Conservation (phyloP, 2,113 vertebrate species). For the Silurus asotus region DNA sequence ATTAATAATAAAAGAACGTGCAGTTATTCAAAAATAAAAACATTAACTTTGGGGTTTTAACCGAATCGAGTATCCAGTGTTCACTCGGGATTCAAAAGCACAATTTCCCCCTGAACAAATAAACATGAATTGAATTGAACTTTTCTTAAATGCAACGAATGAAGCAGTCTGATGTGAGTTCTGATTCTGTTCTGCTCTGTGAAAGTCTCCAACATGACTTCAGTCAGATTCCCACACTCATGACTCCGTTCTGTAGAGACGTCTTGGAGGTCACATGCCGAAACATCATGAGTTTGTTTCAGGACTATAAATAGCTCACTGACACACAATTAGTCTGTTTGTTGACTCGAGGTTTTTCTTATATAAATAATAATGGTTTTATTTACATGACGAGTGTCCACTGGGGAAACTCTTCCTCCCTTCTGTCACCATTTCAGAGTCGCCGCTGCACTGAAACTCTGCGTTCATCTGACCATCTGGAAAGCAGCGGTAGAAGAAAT, state of each 20-base stretch:
- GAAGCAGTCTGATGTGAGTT: too few relatives aligned
- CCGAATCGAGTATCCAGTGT: not conserved
- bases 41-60: not conserved
- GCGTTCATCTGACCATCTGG: conserved; percentile 82
- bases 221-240: not conserved
- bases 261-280: not conserved
- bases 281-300: not conserved
- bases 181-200: too few relatives aligned
- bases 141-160: too few relatives aligned
- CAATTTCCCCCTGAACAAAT: not conserved
- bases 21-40: not conserved
- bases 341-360: not conserved
- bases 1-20: not conserved
- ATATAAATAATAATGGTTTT: not conserved
- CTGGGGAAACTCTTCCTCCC: conserved; percentile 96
- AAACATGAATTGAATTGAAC: too few relatives aligned
- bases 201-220: not conserved
- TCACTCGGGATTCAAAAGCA: not conserved
- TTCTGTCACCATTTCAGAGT: conserved; percentile 76
- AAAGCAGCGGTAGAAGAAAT: conserved; percentile 94
- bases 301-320: not conserved
- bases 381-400: conserved; percentile 90
- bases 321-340: not conserved
- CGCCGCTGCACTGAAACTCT: conserved; percentile 81
- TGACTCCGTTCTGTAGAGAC: not conserved